Evolutionary conservation across 2,113 vertebrate species (phyloP).

Genomic region (Salvelinus alpinus): DNA sequence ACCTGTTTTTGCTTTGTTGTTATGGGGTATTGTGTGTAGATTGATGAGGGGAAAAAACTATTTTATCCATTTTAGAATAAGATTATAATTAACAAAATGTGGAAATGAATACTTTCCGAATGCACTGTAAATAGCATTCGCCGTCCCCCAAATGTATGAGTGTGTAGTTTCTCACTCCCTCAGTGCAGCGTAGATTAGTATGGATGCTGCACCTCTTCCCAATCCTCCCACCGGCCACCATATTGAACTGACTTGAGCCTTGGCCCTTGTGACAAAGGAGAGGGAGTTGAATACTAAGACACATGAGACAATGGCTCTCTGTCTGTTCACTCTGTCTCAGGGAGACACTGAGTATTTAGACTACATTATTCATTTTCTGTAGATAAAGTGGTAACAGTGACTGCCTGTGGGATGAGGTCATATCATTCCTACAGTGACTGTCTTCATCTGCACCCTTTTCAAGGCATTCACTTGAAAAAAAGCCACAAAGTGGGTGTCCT

Average conservation of each 20-base stretch:
- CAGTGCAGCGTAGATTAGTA: constrained; percentile 33
- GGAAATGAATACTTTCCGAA: too few relatives aligned
- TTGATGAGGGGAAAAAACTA: too few relatives aligned
- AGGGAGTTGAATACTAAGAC: constrained; percentile 62
- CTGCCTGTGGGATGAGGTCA: constrained; percentile 49
- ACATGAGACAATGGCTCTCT: constrained; percentile 58
- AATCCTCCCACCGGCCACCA: constrained; percentile 52
- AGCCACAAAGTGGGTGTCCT: too few relatives aligned
- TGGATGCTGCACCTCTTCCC: constrained; percentile 32
- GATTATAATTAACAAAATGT: too few relatives aligned
- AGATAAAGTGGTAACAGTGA: neutral
- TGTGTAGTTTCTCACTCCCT: neutral
- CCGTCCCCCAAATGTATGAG: neutral
- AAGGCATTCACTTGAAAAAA: neutral
- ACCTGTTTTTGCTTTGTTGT: too few relatives aligned
- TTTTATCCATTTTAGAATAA: too few relatives aligned
- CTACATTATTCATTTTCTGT: too few relatives aligned
- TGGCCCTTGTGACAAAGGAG: constrained; percentile 43
- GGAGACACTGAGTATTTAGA: constrained; percentile 12
- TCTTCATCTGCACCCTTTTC: too few relatives aligned
- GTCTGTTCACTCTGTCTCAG: constrained; percentile 53
- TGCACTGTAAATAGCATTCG: too few relatives aligned
- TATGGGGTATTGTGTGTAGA: too few relatives aligned
- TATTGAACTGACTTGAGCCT: constrained; percentile 62
- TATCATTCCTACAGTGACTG: constrained; percentile 20